These are phyloP conservation scores for Tenualosa thibaudeaui DNA, from an alignment of 2,797 vertebrate genomes.

Conservation along the genomic window DNA sequence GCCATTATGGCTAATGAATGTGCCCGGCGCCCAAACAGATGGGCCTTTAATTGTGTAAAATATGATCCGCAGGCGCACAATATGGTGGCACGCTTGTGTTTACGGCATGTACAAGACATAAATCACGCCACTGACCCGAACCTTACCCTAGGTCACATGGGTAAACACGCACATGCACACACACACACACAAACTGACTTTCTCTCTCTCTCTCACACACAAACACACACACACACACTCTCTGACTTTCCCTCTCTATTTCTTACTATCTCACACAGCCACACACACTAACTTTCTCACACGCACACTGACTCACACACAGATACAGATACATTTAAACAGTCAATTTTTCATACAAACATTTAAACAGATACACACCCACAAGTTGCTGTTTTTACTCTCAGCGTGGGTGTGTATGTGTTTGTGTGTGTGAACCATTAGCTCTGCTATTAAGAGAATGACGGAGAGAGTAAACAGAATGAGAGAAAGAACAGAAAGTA, in stretches of 20 bases:
- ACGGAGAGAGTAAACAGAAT: not conserved
- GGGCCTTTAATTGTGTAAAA: conserved; percentile 53
- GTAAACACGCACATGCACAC: conserved; percentile 30
- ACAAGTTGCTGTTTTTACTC: not conserved
- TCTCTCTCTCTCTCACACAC: not conserved
- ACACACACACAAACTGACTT: conserved; percentile 33
- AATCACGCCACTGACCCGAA: conserved; percentile 54
- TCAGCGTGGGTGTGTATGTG: not conserved
- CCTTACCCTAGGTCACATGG: conserved; percentile 37
- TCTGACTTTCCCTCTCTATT: no score
- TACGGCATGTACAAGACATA: conserved; percentile 48
- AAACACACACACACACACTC: conserved; percentile 36
- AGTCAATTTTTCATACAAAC: not conserved
- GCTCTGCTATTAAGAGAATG: not conserved
- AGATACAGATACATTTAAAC: conserved; percentile 28
- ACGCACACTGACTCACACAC: conserved; percentile 36
- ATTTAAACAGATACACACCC: not conserved
- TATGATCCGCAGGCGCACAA: conserved; percentile 34
- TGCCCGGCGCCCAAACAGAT: conserved; percentile 53
- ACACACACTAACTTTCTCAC: conserved; percentile 16
- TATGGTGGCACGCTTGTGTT: conserved; percentile 43
- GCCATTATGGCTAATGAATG: conserved; percentile 59
- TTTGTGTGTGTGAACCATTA: not conserved
- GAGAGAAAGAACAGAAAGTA: not conserved
- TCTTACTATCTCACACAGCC: not conserved